phyloP scores from a whole-genome alignment of 2,113 vertebrate species.

The Anguilla rostrata region DNA sequence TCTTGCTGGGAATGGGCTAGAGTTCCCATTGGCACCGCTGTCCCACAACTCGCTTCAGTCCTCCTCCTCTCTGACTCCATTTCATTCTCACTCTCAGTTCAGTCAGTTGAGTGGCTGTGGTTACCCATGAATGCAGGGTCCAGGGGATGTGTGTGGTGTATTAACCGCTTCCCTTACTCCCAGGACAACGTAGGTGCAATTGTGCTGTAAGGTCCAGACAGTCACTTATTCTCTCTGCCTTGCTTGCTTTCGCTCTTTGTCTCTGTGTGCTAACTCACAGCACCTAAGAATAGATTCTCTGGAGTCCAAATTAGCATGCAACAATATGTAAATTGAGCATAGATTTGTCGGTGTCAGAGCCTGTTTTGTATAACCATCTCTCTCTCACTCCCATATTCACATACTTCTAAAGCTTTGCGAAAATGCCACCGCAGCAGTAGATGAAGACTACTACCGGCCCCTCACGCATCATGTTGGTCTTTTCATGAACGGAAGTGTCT shows the following conservation, averaged over 20 bases:
- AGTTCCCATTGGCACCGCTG: conserved; percentile 51
- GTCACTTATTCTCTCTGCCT: not conserved
- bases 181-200: not conserved
- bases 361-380: conserved; percentile 41
- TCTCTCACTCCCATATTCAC: conserved; percentile 18
- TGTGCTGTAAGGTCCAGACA: not conserved
- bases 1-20: conserved; percentile 61
- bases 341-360: conserved; percentile 47
- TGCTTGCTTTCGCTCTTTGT: conserved; percentile 9
- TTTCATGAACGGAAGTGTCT: not conserved
- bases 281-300: conserved; percentile 43
- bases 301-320: conserved; percentile 48
- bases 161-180: not conserved
- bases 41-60: conserved; percentile 39
- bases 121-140: not conserved
- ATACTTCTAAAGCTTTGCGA: conserved; percentile 37
- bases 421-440: conserved; percentile 42
- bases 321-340: conserved; percentile 51
- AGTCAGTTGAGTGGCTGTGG: not conserved
- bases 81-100: not conserved
- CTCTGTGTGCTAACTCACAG: conserved; percentile 28
- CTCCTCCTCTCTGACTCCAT: conserved; percentile 3
- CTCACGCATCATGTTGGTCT: conserved; percentile 9
- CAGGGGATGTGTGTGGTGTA: not conserved
- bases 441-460: conserved; percentile 57